These are phyloP conservation scores for Nothobranchius kuhntae DNA, from an alignment of 2,113 vertebrate species.

Conservation along the genomic window DNA sequence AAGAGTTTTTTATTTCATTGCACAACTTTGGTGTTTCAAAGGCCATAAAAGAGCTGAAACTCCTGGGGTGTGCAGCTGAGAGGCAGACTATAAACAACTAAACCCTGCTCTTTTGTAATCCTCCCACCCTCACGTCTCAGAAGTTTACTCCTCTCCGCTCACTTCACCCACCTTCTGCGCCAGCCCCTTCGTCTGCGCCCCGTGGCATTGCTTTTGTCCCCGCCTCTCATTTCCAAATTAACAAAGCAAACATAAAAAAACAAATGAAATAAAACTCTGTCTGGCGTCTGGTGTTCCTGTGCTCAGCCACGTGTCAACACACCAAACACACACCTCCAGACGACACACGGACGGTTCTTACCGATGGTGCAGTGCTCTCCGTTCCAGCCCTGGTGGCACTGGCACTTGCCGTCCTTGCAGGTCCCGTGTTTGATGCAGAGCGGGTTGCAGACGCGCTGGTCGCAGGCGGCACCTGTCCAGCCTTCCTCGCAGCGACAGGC, in stretches of 20 bases:
- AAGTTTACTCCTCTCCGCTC: constrained; percentile 36
- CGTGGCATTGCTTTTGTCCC: constrained; percentile 39
- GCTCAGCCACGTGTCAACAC: constrained; percentile 45
- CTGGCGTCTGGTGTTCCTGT: constrained; percentile 50
- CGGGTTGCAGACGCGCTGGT: constrained; percentile 97
- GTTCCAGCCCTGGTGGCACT: constrained; percentile 99
- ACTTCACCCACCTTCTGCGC: constrained; percentile 48
- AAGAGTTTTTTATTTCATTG: constrained; percentile 64
- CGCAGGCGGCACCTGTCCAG: constrained; percentile 94
- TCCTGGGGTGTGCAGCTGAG: constrained; percentile 57
- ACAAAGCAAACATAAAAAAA: constrained; percentile 32
- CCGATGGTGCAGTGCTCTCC: constrained; percentile 99
- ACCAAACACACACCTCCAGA: constrained; percentile 25
- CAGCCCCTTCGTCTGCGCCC: constrained; percentile 40
- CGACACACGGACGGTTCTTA: constrained; percentile 71
- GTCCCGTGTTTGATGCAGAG: constrained; percentile 97
- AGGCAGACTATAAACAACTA: constrained; percentile 60
- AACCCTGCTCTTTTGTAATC: constrained; percentile 59
- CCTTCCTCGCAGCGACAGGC: constrained; percentile 97
- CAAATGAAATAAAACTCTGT: constrained; percentile 51
- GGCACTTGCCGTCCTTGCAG: constrained; percentile 99
- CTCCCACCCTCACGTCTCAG: constrained; percentile 46
- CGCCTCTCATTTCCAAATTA: constrained; percentile 48
- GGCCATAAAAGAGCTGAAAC: constrained; percentile 44
- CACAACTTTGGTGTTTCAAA: constrained; percentile 64